Conservation (phyloP, 2,113 vertebrate genomes). For the Podiceps cristatus region DNA sequence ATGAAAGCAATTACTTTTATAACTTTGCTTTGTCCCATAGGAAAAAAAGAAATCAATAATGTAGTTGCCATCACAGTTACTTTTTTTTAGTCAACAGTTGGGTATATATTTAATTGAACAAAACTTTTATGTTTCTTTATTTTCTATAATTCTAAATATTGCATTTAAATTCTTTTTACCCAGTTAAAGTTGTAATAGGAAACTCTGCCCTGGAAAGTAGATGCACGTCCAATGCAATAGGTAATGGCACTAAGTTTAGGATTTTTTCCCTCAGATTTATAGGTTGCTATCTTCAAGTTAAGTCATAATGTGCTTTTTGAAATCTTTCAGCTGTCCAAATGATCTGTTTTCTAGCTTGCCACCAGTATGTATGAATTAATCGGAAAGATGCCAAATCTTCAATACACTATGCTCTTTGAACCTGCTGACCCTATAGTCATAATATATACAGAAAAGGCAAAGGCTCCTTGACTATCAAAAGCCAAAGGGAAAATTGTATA, state of each 20-base stretch:
- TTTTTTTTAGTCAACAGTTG: background rate
- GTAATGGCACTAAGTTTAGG: background rate
- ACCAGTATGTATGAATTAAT: background rate
- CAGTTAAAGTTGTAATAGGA: background rate
- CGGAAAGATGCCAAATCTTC: background rate
- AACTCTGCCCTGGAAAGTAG: background rate
- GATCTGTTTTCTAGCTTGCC: background rate
- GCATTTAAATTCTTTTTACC: background rate
- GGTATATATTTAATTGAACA: background rate
- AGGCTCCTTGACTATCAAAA: background rate
- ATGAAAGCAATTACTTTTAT: background rate
- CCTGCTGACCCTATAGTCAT: background rate
- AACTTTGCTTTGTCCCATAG: background rate
- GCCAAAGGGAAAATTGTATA: background rate
- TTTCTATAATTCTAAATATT: background rate
- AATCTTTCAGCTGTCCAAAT: background rate
- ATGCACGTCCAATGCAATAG: background rate
- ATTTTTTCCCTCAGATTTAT: background rate
- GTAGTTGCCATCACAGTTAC: background rate
- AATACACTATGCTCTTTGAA: background rate
- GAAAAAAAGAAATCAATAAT: background rate
- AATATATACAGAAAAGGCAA: background rate
- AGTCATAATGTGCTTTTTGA: background rate
- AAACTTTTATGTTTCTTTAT: background rate
- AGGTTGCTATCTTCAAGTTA: background rate